Evolutionary conservation across 2,888 invertebrate genomes (phyloP).

Genomic region (Azorinus chamasolen): DNA sequence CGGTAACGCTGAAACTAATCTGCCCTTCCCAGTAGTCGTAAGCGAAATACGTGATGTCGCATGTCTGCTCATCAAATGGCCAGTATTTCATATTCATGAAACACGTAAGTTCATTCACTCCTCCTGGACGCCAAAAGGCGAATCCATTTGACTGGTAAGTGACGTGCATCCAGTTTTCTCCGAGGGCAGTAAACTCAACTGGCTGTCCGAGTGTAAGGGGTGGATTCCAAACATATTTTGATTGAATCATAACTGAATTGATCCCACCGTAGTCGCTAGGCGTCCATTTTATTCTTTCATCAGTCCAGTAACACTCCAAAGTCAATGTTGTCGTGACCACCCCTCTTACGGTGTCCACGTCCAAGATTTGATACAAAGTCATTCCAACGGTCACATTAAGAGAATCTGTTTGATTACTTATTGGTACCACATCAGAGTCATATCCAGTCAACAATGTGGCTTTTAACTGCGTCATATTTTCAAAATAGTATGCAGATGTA

Average conservation of each 20-base stretch:
- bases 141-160: constrained; percentile 2
- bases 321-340: not conserved
- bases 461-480: constrained; percentile 14
- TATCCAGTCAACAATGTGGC: constrained; percentile 18
- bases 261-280: constrained; percentile 25
- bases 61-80: constrained; percentile 52
- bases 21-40: constrained; percentile 2
- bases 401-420: constrained; percentile 22
- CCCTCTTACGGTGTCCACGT: constrained; percentile 31
- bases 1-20: not conserved
- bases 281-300: constrained; percentile 34
- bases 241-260: constrained; percentile 8
- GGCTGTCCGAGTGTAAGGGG: constrained; percentile 17
- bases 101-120: constrained; percentile 24
- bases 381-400: constrained; percentile 23
- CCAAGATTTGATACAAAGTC: constrained; percentile 15
- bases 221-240: constrained; percentile 34
- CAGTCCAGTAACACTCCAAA: constrained; percentile 18
- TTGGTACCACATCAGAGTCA: constrained; percentile 25
- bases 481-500: constrained; percentile 1
- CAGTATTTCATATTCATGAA: constrained; percentile 48
- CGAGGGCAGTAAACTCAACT: constrained; percentile 12
- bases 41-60: constrained; percentile 17
- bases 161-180: constrained; percentile 20
- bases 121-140: constrained; percentile 13